Evolutionary conservation across 2,797 vertebrate species (phyloP), one percentile per base, ranked within the genome.

Genomic region (Gastrophryne carolinensis): DNA sequence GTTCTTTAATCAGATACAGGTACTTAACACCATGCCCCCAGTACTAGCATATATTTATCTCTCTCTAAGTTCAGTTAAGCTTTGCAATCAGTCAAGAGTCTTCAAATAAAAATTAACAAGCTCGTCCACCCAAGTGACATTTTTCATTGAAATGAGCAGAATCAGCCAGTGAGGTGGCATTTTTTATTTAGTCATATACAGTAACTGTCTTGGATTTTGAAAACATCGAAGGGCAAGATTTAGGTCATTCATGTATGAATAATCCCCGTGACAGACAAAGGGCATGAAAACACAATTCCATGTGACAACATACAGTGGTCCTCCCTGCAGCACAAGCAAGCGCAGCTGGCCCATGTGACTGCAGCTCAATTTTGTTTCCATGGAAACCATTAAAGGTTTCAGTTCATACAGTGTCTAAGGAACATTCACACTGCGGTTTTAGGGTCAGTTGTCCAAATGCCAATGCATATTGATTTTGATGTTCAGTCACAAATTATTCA

Each of bases 201-300:
- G 27, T 58, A 61, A 35, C 60, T 72, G 54, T 49, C 29, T 30
- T 24, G 17, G 2, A 54, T 83, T 58, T 56, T 41, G 10, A 69
- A 80, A 81, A 80, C 73, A 81, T 65, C 58, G 49, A 62, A 81
- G 75, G 79, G 79, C 26, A 19, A 77, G 66, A 63, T 81, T 82
- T 78, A 61, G 32, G 71, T 83, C 84, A 79, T 79, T 85, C 0
- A 69, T 58, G 61, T 82, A 74, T 80, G 84, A 81, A 74, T 81
- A 82, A 80, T 85, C 58, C 47, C 78, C 83, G 73, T 57, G 56
- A 75, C 75, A 85, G 81, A 80, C 56, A 61, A 5, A 61, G 47
- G 79, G 34, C 65, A 81, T 72, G 77, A 75, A 86, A 86, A 86
- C 79, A 80, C 63, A 85, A 78, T 81, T 83, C 58, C 79, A 71